Evolutionary conservation across 1,140 invertebrate species (phyloP), one percentile per base, ranked within the genome.

Genomic region (Drosophila nasuta): DNA sequence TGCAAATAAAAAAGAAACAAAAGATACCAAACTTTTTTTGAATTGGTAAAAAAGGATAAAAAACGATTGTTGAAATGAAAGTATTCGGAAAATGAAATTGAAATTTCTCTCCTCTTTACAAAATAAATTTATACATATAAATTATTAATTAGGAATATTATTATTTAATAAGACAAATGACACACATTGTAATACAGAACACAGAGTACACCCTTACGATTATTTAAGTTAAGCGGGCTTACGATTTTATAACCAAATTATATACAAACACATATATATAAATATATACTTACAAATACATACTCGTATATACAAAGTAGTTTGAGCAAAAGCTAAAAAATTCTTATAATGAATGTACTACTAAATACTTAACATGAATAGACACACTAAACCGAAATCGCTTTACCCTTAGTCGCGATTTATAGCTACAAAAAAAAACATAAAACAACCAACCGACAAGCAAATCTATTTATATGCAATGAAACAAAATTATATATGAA

Each of bases 181-280:
- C 54, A 79, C 62, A 80, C 57, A 78, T 58, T 82, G 81, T 82
- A 82, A 63, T 75, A 57, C 54, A 57, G 5, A 20, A 17, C 30
- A 56, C 10, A 56, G 28, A 54, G 3, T 7, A 41, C 6, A 65
- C 41, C 13, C 7, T 60, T 63, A 59, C 43, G 62, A 48, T 62
- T 57, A 49, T 62, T 68, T 75, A 73, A 66, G 79, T 68, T 87
- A 85, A 82, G 79, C 83, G 83, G 82, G 82, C 82, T 87, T 87
- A 87, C 82, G 83, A 87, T 87, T 87, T 87, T 87, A 88, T 88
- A 88, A 87, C 73, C 83, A 83, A 83, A 88, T 65, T 77, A 75
- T 62, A 68, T 62, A 66, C 57, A 75, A 48, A 67, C 48, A 70
- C 49, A 66, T 67, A 68, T 67, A 62, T 54, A 65, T 20, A 41